These are phyloP conservation scores for Tarsius wallacei DNA, from an alignment of 2,797 vertebrate species.

Conservation along the genomic window DNA sequence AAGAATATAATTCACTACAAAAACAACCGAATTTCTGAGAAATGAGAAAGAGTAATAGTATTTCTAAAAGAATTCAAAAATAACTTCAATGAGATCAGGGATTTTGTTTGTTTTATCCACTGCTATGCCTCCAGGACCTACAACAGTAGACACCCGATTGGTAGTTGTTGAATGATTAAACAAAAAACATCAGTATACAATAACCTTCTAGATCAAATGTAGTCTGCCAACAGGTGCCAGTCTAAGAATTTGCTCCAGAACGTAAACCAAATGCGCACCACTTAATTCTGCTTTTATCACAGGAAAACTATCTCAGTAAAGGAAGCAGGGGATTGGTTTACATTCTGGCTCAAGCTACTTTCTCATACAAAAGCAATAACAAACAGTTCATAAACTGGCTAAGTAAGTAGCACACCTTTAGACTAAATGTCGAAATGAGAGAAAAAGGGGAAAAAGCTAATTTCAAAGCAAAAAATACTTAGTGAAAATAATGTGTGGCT, in stretches of 20 bases:
- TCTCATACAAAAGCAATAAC: conserved; percentile 40
- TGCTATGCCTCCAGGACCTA: background rate
- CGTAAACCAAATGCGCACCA: background rate
- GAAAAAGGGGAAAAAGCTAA: background rate
- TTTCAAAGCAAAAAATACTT: conserved; percentile 64
- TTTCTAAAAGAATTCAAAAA: conserved; percentile 24
- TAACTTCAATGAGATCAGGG: background rate
- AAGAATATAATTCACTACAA: conserved; percentile 58
- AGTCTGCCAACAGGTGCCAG: background rate
- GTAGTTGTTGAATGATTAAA: conserved; percentile 5
- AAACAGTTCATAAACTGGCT: conserved; percentile 13
- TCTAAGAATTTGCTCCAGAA: background rate
- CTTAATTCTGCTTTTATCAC: background rate
- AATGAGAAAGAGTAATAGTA: background rate
- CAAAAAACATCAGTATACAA: background rate
- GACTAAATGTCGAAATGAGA: conserved; percentile 49
- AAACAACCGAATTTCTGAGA: background rate
- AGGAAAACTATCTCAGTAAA: conserved; percentile 32
- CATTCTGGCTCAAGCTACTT: conserved; percentile 9
- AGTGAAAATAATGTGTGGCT: conserved; percentile 65
- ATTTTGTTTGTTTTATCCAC: background rate
- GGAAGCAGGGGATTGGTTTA: background rate
- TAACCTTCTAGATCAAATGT: conserved; percentile 28
- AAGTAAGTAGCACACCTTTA: background rate
- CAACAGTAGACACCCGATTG: background rate